Conservation (phyloP, 1,140 invertebrate species). For the Papilio helenus region DNA sequence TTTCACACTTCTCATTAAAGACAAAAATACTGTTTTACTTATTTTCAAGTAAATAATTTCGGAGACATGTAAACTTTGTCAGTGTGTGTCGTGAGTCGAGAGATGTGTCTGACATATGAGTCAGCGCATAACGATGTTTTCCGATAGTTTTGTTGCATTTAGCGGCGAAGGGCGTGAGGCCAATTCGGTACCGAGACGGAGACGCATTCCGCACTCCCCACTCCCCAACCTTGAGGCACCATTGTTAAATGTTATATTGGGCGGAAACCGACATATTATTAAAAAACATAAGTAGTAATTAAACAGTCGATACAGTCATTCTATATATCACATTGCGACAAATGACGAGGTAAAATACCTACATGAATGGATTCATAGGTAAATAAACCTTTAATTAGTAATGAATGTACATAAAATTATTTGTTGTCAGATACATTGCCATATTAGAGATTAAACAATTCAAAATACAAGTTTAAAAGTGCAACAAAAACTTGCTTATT, state of each 20-base stretch:
- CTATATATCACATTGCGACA: background rate
- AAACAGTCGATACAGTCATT: background rate
- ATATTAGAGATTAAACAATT: background rate
- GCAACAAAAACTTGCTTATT: background rate
- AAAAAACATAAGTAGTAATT: too few relatives aligned
- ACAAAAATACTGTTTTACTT: too few relatives aligned
- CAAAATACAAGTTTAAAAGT: background rate
- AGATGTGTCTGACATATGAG: background rate
- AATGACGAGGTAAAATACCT: background rate
- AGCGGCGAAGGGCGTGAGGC: background rate
- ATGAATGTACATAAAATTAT: background rate
- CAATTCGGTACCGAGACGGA: background rate
- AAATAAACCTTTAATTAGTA: background rate
- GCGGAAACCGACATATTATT: background rate
- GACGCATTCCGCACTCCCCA: conserved; percentile 21
- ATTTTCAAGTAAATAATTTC: too few relatives aligned
- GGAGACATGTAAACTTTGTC: background rate
- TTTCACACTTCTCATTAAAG: too few relatives aligned
- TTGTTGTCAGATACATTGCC: background rate
- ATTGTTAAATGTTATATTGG: background rate
- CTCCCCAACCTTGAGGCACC: background rate
- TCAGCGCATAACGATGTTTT: background rate
- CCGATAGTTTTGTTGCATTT: conserved; percentile 23
- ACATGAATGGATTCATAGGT: background rate
- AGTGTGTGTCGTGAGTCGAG: background rate